Percentiles rank a stretch among this genome's conserved stretches.
Evolutionary conservation across 2,888 invertebrate species (phyloP).

Genomic region (Troides oblongomaculatus): DNA sequence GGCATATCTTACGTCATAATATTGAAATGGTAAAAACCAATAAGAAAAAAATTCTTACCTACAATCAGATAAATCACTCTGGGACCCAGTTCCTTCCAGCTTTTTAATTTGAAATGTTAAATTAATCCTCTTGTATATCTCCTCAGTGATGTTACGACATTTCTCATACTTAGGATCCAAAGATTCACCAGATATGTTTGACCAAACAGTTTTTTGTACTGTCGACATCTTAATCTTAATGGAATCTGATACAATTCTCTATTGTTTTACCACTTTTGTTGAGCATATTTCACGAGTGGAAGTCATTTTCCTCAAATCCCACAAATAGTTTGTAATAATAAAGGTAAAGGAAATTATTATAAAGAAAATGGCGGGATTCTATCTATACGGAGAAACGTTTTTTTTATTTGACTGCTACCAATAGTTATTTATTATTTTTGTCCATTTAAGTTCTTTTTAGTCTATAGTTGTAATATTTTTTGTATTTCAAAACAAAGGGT

Average conservation of each 20-base stretch:
- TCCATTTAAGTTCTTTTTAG: background rate
- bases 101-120: slow-evolving; percentile 75
- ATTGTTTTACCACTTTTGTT: slow-evolving; percentile 39
- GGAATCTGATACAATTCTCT: slow-evolving; percentile 52
- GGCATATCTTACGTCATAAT: background rate
- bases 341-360: slow-evolving; percentile 19
- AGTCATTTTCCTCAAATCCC: slow-evolving; percentile 52
- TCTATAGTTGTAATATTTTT: slow-evolving; percentile 45
- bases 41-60: slow-evolving; percentile 47
- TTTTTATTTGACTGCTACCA: background rate
- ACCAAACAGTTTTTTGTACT: slow-evolving; percentile 57
- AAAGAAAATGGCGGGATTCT: slow-evolving; percentile 36
- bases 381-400: slow-evolving; percentile 5
- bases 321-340: slow-evolving; percentile 33
- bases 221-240: slow-evolving; percentile 59
- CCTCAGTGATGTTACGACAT: slow-evolving; percentile 72
- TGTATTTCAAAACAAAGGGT: slow-evolving; percentile 65
- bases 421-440: background rate
- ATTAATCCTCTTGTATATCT: slow-evolving; percentile 74
- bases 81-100: slow-evolving; percentile 57
- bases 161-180: slow-evolving; percentile 67
- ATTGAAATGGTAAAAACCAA: background rate
- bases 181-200: slow-evolving; percentile 45
- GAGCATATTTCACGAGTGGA: slow-evolving; percentile 44
- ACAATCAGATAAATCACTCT: slow-evolving; percentile 63